Conservation (phyloP, 2,888 invertebrate species). For the Drosophila nr. medialis region DNA sequence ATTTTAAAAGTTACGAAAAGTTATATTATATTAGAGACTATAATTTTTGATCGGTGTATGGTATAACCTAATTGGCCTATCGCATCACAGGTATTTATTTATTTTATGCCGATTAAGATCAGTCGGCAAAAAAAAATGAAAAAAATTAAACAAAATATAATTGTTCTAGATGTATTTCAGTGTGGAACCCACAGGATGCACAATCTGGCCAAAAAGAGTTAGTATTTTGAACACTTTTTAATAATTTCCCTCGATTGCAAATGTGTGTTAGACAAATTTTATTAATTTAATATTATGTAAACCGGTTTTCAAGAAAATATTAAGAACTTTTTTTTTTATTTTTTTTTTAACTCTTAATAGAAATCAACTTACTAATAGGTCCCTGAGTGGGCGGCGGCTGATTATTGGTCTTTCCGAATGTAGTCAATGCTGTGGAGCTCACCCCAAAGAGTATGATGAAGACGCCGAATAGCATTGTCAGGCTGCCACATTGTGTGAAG, state of each 20-base stretch:
- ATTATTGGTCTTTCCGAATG: conserved; percentile 89
- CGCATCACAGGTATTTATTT: not conserved
- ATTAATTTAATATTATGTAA: not conserved
- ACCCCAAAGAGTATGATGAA: conserved; percentile 85
- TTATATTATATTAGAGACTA: not conserved
- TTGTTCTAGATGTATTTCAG: not conserved
- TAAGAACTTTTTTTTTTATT: not conserved
- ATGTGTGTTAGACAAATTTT: not conserved
- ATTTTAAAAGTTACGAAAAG: not conserved
- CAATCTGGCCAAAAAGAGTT: not conserved
- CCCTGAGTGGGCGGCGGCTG: conserved; percentile 87
- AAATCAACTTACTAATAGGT: conserved; percentile 86
- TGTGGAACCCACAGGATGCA: not conserved
- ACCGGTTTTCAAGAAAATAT: not conserved
- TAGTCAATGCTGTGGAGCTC: conserved; percentile 88
- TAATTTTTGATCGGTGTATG: not conserved
- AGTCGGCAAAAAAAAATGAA: not conserved
- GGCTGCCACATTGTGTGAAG: conserved; percentile 85
- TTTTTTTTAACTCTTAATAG: not conserved
- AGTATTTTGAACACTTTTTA: not conserved
- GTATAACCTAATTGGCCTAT: too few species aligned
- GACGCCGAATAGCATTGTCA: conserved; percentile 84
- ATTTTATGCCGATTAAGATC: not conserved
- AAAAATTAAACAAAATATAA: not conserved
- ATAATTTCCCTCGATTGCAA: not conserved